These are phyloP conservation scores for Saccopteryx leptura DNA, from an alignment of 2,113 vertebrate genomes.

Conservation along the genomic window DNA sequence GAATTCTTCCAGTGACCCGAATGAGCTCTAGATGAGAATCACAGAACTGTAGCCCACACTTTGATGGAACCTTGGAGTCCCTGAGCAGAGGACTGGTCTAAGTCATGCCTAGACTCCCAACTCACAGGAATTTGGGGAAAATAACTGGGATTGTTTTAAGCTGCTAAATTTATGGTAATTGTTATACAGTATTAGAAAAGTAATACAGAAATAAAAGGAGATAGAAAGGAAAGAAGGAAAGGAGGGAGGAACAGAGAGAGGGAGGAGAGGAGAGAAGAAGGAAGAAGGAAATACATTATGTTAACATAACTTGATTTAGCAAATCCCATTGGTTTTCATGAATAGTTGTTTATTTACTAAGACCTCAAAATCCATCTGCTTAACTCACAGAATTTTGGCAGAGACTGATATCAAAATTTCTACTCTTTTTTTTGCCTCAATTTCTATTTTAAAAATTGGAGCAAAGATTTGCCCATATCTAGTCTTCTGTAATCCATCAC, in stretches of 20 bases:
- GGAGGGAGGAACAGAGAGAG: background rate
- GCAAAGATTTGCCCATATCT: slow-evolving; percentile 3
- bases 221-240: background rate
- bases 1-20: background rate
- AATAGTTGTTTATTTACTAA: slow-evolving; percentile 74
- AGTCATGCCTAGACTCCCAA: background rate
- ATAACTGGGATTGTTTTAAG: background rate
- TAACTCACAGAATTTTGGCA: slow-evolving; percentile 63
- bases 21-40: background rate
- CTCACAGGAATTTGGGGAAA: background rate
- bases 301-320: slow-evolving; percentile 25
- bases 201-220: background rate
- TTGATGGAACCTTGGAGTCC: background rate
- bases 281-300: background rate
- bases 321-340: slow-evolving; percentile 62
- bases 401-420: background rate
- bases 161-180: background rate
- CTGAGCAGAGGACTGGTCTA: background rate
- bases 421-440: slow-evolving; percentile 59
- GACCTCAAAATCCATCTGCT: slow-evolving; percentile 71
- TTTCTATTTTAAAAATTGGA: slow-evolving; percentile 65
- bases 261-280: background rate
- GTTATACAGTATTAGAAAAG: background rate
- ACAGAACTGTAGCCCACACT: background rate
- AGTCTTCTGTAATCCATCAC: slow-evolving; percentile 7